These are phyloP conservation scores for Aphidoletes aphidimyza DNA, from an alignment of 2,888 invertebrate genomes.

Conservation along the genomic window DNA sequence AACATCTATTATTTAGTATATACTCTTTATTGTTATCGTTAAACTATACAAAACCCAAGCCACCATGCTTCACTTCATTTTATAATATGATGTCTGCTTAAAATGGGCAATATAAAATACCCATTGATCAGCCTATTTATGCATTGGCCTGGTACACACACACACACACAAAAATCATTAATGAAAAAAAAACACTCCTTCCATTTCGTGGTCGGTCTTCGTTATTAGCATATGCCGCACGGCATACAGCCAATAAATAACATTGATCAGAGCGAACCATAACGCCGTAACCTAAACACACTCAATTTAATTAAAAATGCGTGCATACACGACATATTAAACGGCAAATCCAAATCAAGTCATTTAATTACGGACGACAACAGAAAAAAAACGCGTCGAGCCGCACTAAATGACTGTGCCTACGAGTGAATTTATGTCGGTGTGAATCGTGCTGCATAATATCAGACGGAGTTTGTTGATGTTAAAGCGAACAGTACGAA, in stretches of 20 bases:
- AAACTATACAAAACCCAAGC: neutral
- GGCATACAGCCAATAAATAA: neutral
- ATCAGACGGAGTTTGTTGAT: neutral
- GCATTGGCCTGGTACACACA: constrained; percentile 4
- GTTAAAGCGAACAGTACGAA: neutral
- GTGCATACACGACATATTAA: neutral
- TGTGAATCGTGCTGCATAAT: constrained; percentile 34
- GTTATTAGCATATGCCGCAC: constrained; percentile 6
- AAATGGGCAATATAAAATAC: neutral
- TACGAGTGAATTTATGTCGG: neutral
- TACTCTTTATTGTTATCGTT: neutral
- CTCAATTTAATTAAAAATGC: constrained; percentile 46
- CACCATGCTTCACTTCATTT: neutral
- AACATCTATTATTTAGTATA: neutral
- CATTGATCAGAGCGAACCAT: neutral
- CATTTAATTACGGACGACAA: constrained; percentile 16
- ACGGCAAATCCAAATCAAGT: constrained; percentile 44
- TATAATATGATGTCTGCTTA: neutral
- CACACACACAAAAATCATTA: too few species aligned
- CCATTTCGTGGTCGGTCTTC: constrained; percentile 32
- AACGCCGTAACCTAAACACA: neutral
- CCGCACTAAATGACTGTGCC: too few species aligned
- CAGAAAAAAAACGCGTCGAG: neutral
- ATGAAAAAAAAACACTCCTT: constrained; percentile 40
- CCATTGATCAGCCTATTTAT: constrained; percentile 16